Evolutionary conservation across 2,113 vertebrate genomes (phyloP).

Genomic region (Drymodes brunneopygia): DNA sequence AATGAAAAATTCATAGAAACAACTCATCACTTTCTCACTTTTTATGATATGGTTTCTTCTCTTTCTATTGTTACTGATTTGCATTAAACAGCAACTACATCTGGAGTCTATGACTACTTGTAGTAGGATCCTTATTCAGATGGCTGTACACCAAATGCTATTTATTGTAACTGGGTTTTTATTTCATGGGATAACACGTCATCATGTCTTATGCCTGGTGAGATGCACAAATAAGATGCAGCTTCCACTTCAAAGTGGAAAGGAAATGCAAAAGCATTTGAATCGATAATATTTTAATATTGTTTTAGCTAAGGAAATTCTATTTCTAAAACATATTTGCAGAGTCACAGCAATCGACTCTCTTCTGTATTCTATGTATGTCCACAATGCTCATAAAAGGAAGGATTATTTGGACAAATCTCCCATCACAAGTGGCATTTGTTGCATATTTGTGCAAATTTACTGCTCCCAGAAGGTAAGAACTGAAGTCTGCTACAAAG

Average conservation of each 20-base stretch:
- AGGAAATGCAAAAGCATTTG: background rate
- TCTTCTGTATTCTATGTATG: background rate
- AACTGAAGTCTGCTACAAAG: background rate
- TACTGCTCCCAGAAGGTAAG: background rate
- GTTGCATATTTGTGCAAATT: background rate
- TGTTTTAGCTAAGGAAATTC: background rate
- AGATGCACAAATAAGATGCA: background rate
- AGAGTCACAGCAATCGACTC: background rate
- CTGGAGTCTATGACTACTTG: background rate
- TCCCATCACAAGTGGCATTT: background rate
- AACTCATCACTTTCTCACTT: background rate
- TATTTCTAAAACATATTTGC: background rate
- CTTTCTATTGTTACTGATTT: background rate
- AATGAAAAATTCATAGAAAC: background rate
- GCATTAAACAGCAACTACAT: background rate
- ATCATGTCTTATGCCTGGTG: background rate
- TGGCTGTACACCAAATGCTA: background rate
- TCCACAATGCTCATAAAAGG: background rate
- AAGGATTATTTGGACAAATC: background rate
- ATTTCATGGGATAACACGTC: background rate
- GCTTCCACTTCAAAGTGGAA: background rate
- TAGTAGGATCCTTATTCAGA: background rate
- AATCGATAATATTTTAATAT: background rate
- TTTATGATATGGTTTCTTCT: background rate
- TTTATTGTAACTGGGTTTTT: background rate